A percentile compares a stretch with the other conserved stretches of the same genome.
These are phyloP conservation scores for Exocentrus adspersus DNA, from an alignment of 2,888 invertebrate species.

Conservation along the genomic window DNA sequence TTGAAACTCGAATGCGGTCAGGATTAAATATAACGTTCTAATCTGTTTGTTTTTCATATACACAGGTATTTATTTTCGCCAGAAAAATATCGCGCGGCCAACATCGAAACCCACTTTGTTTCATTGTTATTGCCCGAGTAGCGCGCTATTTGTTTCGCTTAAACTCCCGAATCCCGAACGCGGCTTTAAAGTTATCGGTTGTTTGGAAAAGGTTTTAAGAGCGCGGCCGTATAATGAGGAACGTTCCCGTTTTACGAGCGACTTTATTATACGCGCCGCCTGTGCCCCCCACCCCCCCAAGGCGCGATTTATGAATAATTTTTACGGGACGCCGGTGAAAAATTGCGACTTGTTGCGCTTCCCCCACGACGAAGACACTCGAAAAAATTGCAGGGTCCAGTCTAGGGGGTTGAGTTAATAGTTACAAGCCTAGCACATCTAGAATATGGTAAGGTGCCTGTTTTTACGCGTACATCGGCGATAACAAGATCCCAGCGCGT, in stretches of 20 bases:
- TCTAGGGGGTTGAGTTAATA: too few species aligned
- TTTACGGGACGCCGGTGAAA: background rate
- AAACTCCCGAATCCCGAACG: background rate
- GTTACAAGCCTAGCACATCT: too few species aligned
- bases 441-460: constrained; percentile 2
- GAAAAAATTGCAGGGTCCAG: too few species aligned
- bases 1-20: too few species aligned
- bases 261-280: background rate
- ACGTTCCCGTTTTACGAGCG: background rate
- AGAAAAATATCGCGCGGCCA: too few species aligned
- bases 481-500: constrained; percentile 41
- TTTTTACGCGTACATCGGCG: constrained; percentile 19
- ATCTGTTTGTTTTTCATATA: too few species aligned
- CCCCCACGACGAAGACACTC: too few species aligned
- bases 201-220: background rate
- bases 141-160: background rate
- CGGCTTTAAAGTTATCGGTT: background rate
- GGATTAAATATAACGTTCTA: too few species aligned
- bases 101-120: too few species aligned
- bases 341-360: constrained; percentile 1
- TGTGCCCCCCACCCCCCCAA: too few species aligned
- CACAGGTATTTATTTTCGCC: too few species aligned
- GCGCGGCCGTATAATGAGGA: background rate
- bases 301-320: background rate
- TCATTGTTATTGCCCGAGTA: too few species aligned